A percentile compares a stretch with the other conserved stretches of the same genome.
Conservation (phyloP, 2,797 vertebrate genomes). For the Danio tinwini region DNA sequence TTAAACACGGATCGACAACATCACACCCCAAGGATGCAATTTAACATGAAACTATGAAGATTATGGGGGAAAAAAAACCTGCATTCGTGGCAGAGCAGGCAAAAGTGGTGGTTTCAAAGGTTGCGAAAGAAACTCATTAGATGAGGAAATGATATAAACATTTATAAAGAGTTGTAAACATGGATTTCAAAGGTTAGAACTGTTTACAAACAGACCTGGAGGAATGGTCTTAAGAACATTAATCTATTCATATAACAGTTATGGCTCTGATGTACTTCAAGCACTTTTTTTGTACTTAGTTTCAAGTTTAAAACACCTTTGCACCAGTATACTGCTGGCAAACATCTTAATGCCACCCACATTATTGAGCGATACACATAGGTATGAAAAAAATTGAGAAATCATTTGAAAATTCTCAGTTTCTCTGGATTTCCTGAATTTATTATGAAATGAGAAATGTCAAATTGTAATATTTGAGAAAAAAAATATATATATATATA, state of each 20-base stretch:
- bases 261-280: too few relatives aligned
- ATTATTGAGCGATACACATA: too few relatives aligned
- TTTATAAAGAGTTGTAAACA: not conserved
- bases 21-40: conserved; percentile 4
- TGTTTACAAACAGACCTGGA: conserved; percentile 16
- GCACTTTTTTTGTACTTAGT: too few relatives aligned
- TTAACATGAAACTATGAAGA: conserved; percentile 33
- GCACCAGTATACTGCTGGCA: too few relatives aligned
- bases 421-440: too few relatives aligned
- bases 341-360: too few relatives aligned
- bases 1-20: not conserved
- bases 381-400: too few relatives aligned
- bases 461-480: too few relatives aligned
- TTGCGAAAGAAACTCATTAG: conserved; percentile 18
- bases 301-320: too few relatives aligned
- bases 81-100: not conserved
- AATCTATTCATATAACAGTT: not conserved
- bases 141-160: not conserved
- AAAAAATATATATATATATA: too few relatives aligned
- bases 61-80: conserved; percentile 6
- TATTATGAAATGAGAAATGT: too few relatives aligned
- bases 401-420: too few relatives aligned
- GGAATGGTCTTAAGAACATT: not conserved
- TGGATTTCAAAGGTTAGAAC: not conserved
- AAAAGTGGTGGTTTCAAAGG: not conserved